Percentiles rank a stretch among this genome's conserved stretches.
Evolutionary conservation across 2,888 invertebrate species (phyloP).

Genomic region (Phorcus lineatus): DNA sequence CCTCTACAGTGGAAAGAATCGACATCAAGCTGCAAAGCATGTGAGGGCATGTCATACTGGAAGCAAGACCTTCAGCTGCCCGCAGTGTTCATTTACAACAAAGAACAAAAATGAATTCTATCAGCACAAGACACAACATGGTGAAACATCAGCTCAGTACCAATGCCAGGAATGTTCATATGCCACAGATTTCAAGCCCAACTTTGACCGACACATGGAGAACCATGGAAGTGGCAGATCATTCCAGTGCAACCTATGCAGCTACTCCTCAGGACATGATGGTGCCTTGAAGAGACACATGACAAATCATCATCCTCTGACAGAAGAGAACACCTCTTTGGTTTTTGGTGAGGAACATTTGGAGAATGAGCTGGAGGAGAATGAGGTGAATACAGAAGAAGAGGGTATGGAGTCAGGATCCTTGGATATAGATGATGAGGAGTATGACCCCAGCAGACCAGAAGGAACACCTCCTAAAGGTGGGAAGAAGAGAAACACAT

Average conservation of each 20-base stretch:
- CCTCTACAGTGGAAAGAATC: slow-evolving; percentile 82
- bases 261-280: slow-evolving; percentile 66
- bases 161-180: slow-evolving; percentile 87
- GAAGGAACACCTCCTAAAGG: neutral
- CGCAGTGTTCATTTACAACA: slow-evolving; percentile 92
- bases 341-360: slow-evolving; percentile 33
- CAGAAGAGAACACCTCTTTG: slow-evolving; percentile 39
- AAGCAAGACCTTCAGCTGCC: slow-evolving; percentile 88
- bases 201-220: slow-evolving; percentile 90
- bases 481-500: slow-evolving; percentile 30
- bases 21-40: slow-evolving; percentile 82
- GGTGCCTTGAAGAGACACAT: slow-evolving; percentile 69
- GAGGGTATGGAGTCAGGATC: slow-evolving; percentile 12
- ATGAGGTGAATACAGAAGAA: slow-evolving; percentile 23
- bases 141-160: slow-evolving; percentile 29
- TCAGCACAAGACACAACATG: slow-evolving; percentile 84
- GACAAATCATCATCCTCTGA: slow-evolving; percentile 63
- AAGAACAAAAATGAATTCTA: slow-evolving; percentile 81
- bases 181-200: slow-evolving; percentile 92
- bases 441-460: slow-evolving; percentile 22
- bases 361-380: slow-evolving; percentile 32
- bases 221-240: slow-evolving; percentile 55
- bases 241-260: slow-evolving; percentile 66
- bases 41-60: slow-evolving; percentile 87
- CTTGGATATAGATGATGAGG: slow-evolving; percentile 22